Evolutionary conservation across 2,888 invertebrate species (phyloP), one percentile per base, ranked within the genome.

Genomic region (Rhopalosiphum nymphaeae): DNA sequence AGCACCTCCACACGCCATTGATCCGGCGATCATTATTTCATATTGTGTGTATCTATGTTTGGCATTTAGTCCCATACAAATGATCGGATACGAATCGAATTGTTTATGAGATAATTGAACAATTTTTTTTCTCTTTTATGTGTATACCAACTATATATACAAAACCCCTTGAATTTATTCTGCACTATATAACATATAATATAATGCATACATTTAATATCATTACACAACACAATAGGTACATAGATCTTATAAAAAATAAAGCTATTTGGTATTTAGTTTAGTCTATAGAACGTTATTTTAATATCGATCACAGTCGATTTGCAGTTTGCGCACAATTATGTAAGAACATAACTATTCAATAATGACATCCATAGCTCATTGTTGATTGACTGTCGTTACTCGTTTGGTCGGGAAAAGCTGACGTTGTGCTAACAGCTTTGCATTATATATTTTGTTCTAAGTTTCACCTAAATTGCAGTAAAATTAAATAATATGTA

Each of bases 1-100:
- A 78, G 67, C n/a, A 78, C 67, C 11, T 78, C 49, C 42, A 53
- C 25, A 78, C 29, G 3, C 78, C 49, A 49, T 46, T 91, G 49
- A 78, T 91, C 49, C 49, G 49, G 16, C 67, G 36, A 78, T 91
- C 78, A 91, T 78, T 91, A 78, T 91, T 91, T 67, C 26, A 53
- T 78, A 78, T 78, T 78, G 67, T 91, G 7, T 53, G 16, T 16
- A 25, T 49, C 26, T 91, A 42, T 78, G 49, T 78, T 91, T 91
- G 78, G 78, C 49, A 49, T 91, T 49, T 49, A 78, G 36, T 78
- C 78, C 36, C 36, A 78, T 49, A 49, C 91, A 78, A 78, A 78
- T 78, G 49, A 57, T 78, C 26, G 25, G 67, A 78, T 78, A 67
- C 78, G 49, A 91, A 67, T 91, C 29, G 53, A 91, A 90, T 44